Percentiles rank a stretch among this genome's conserved stretches.
These are phyloP conservation scores for Drosophila micromelanica DNA, from an alignment of 1,140 invertebrate genomes.

Conservation along the genomic window DNA sequence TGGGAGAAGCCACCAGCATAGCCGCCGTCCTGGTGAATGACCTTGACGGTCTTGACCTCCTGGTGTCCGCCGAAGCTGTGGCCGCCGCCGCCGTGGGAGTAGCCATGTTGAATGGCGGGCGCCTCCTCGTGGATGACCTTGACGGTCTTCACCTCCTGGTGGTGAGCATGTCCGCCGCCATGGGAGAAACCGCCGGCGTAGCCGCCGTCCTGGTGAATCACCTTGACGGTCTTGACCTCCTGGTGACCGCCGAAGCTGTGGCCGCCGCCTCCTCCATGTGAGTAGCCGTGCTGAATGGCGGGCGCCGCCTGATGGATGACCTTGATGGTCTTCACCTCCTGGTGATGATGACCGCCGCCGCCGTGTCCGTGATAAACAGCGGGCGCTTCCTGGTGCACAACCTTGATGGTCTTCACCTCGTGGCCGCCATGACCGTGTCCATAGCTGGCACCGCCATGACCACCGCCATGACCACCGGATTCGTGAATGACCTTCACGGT, in stretches of 20 bases:
- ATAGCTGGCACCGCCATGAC: slow-evolving; percentile 26
- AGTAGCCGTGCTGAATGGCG: slow-evolving; percentile 29
- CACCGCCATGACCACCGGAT: slow-evolving; percentile 40
- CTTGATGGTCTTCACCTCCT: slow-evolving; percentile 59
- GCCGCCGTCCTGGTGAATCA: slow-evolving; percentile 62
- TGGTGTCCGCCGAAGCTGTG: slow-evolving; percentile 47
- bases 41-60: slow-evolving; percentile 65
- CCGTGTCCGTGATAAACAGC: slow-evolving; percentile 35
- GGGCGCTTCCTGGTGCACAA: slow-evolving; percentile 48
- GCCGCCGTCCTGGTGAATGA: slow-evolving; percentile 62
- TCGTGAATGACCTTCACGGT: slow-evolving; percentile 69
- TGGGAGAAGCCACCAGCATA: slow-evolving; percentile 30
- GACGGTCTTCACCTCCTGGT: slow-evolving; percentile 55
- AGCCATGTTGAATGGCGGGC: slow-evolving; percentile 33
- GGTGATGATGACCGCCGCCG: slow-evolving; percentile 40
- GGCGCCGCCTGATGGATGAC: slow-evolving; percentile 52
- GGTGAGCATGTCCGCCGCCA: slow-evolving; percentile 37
- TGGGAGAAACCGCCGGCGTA: no score
- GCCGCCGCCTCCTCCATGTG: slow-evolving; percentile 31
- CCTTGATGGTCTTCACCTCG: slow-evolving; percentile 67
- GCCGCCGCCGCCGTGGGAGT: slow-evolving; percentile 26
- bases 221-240: slow-evolving; percentile 65
- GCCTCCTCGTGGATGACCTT: slow-evolving; percentile 55
- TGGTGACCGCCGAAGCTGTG: slow-evolving; percentile 47
- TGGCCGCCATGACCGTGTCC: slow-evolving; percentile 28